Conservation (phyloP, 2,113 vertebrate genomes). For the Ammospiza nelsoni region DNA sequence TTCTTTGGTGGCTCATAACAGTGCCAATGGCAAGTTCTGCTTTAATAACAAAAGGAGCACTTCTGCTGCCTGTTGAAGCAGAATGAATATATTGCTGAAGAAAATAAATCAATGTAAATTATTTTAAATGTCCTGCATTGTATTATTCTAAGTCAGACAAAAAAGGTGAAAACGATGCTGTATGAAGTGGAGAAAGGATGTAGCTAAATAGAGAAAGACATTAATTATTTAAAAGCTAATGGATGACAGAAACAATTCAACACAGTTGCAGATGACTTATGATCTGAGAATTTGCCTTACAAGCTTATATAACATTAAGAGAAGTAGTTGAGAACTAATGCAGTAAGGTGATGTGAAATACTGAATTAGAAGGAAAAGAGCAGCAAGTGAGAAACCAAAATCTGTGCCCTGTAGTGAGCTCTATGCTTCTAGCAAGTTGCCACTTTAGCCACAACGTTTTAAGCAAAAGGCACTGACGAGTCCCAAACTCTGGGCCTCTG, state of each 20-base stretch:
- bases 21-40: background rate
- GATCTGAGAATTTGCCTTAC: constrained; percentile 21
- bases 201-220: background rate
- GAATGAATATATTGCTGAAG: constrained; percentile 6
- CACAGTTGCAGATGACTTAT: background rate
- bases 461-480: background rate
- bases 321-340: background rate
- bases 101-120: constrained; percentile 39
- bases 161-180: background rate
- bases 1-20: background rate
- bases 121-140: constrained; percentile 17
- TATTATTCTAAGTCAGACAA: background rate
- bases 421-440: background rate
- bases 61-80: constrained; percentile 20
- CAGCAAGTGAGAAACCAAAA: background rate
- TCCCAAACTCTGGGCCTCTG: background rate
- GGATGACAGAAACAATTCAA: constrained; percentile 13
- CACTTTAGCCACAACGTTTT: background rate
- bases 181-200: background rate
- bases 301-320: background rate
- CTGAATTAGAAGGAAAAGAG: background rate
- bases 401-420: background rate
- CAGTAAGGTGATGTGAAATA: background rate
- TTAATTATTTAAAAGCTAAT: constrained; percentile 33
- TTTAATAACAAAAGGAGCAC: background rate